Evolutionary conservation across 2,797 vertebrate species (phyloP).

Genomic region (Tarsius wallacei): DNA sequence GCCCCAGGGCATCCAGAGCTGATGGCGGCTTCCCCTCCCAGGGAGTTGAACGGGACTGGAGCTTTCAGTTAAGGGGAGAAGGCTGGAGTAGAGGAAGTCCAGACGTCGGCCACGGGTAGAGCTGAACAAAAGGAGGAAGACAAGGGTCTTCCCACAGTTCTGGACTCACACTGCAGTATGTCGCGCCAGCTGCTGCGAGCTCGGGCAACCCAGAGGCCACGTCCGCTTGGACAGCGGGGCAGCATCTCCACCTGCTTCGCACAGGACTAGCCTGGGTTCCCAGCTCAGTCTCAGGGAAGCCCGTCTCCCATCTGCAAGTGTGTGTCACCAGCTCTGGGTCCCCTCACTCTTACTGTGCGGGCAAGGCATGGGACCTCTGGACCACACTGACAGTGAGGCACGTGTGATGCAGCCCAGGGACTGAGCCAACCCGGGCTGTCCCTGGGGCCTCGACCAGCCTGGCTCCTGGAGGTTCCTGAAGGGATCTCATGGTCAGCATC

Average conservation of each 20-base stretch:
- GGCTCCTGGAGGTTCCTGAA: background rate
- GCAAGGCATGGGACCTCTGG: background rate
- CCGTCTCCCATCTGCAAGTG: background rate
- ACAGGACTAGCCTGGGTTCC: background rate
- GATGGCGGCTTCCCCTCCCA: background rate
- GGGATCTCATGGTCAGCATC: background rate
- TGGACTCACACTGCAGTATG: background rate
- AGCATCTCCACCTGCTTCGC: background rate
- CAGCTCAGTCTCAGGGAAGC: background rate
- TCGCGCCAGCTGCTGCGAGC: background rate
- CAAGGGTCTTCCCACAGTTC: background rate
- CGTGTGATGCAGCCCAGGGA: background rate
- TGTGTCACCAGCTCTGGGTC: background rate
- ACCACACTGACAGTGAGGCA: background rate
- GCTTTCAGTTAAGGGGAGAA: background rate
- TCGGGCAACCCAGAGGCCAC: background rate
- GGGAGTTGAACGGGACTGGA: background rate
- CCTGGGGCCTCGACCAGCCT: background rate
- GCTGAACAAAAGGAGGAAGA: background rate
- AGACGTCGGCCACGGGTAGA: background rate
- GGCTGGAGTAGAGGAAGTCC: background rate
- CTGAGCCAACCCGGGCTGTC: background rate
- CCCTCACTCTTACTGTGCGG: background rate
- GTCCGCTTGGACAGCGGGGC: background rate
- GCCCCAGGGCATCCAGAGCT: background rate